phyloP scores from a whole-genome alignment of 2,888 invertebrate species.

The Caenorhabditis sp. region DNA sequence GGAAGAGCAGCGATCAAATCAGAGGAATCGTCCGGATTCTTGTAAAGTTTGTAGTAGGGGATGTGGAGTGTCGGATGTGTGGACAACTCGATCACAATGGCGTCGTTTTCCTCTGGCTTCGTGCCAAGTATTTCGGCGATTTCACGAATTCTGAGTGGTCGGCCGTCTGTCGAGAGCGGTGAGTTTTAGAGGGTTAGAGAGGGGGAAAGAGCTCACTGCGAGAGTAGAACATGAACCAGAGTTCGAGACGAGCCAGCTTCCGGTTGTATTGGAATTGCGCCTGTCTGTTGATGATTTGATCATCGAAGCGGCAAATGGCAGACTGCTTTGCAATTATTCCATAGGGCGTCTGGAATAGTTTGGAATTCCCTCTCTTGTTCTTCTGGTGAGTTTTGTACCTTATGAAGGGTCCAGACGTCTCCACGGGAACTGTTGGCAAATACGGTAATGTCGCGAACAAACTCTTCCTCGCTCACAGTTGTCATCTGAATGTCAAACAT shows the following conservation, averaged over 20 bases:
- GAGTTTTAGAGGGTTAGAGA: not conserved
- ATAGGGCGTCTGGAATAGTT: constrained; percentile 34
- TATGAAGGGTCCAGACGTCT: constrained; percentile 51
- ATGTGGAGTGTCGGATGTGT: constrained; percentile 53
- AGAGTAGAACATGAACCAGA: constrained; percentile 59
- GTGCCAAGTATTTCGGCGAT: constrained; percentile 56
- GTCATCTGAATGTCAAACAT: constrained; percentile 14
- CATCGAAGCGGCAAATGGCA: constrained; percentile 49
- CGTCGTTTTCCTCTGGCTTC: constrained; percentile 55
- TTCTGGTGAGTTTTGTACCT: too few relatives aligned
- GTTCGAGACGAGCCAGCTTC: constrained; percentile 36
- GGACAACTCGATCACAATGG: constrained; percentile 53
- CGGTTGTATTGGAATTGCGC: constrained; percentile 50
- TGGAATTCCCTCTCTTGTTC: not conserved
- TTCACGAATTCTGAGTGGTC: constrained; percentile 40
- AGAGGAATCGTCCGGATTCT: constrained; percentile 48
- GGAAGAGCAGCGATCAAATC: constrained; percentile 21
- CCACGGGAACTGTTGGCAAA: constrained; percentile 41
- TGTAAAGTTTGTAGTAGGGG: constrained; percentile 54
- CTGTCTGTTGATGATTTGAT: constrained; percentile 46
- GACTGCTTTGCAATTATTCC: constrained; percentile 57
- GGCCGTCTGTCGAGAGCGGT: constrained; percentile 19
- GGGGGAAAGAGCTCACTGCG: constrained; percentile 28
- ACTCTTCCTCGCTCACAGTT: constrained; percentile 40
- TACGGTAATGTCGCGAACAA: constrained; percentile 23